Evolutionary conservation across 2,888 invertebrate species (phyloP).

Genomic region (Automeris io): DNA sequence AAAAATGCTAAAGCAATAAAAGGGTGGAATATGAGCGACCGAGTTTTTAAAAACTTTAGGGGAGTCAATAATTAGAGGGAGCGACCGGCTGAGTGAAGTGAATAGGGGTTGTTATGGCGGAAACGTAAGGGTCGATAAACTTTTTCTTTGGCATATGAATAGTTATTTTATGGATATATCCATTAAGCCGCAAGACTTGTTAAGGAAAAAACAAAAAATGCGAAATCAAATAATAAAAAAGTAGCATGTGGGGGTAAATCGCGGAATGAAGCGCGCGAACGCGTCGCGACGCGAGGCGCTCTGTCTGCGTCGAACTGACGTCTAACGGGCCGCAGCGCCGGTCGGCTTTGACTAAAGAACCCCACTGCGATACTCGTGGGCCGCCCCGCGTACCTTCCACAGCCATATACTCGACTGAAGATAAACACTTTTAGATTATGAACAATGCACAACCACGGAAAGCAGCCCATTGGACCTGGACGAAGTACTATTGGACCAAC

Average conservation of each 20-base stretch:
- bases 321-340: constrained; percentile 41
- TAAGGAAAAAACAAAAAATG: not conserved
- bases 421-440: too few species aligned
- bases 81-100: constrained; percentile 61
- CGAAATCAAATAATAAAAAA: not conserved
- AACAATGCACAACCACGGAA: too few species aligned
- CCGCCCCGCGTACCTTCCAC: constrained; percentile 41
- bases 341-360: constrained; percentile 26
- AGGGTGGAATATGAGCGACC: constrained; percentile 47
- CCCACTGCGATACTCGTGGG: constrained; percentile 58
- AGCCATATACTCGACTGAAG: too few species aligned
- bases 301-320: constrained; percentile 65
- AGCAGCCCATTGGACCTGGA: too few species aligned
- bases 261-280: constrained; percentile 32
- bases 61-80: constrained; percentile 74
- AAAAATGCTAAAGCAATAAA: constrained; percentile 60
- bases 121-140: constrained; percentile 66
- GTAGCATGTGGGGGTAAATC: constrained; percentile 42
- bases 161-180: not conserved
- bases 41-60: constrained; percentile 65
- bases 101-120: constrained; percentile 70
- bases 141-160: constrained; percentile 27
- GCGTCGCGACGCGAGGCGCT: constrained; percentile 57
- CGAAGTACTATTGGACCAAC: too few species aligned
- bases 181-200: not conserved